Evolutionary conservation across 2,113 vertebrate genomes (phyloP).

Genomic region (Megaceryle maxima): DNA sequence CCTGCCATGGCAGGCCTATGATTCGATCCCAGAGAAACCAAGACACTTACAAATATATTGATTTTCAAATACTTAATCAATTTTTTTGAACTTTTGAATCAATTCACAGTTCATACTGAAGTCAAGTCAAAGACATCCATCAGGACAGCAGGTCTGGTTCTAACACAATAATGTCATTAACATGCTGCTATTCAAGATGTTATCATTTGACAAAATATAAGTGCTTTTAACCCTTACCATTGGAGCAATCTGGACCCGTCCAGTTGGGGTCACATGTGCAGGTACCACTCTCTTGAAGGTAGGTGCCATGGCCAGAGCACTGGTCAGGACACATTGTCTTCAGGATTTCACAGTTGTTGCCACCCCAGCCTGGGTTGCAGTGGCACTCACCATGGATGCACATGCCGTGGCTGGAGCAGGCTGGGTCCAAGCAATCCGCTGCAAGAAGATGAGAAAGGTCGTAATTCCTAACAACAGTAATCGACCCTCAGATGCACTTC

Average conservation of each 20-base stretch:
- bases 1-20: neutral
- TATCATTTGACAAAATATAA: neutral
- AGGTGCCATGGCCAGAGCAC: slow-evolving; percentile 93
- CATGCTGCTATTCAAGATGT: neutral
- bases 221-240: slow-evolving; percentile 78
- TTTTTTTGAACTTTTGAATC: neutral
- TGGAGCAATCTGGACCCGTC: slow-evolving; percentile 95
- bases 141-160: neutral
- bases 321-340: slow-evolving; percentile 95
- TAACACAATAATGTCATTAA: neutral
- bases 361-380: slow-evolving; percentile 94
- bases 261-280: slow-evolving; percentile 92
- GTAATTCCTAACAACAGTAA: neutral
- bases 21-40: neutral
- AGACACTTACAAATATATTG: neutral
- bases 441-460: neutral
- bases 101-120: neutral
- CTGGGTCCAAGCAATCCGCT: slow-evolving; percentile 94
- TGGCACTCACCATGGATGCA: slow-evolving; percentile 96
- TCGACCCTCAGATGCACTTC: neutral
- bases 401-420: slow-evolving; percentile 89
- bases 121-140: neutral
- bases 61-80: neutral
- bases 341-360: slow-evolving; percentile 88
- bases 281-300: slow-evolving; percentile 88